These are phyloP conservation scores for Morpho deidamia DNA, from an alignment of 2,888 invertebrate genomes.

Conservation along the genomic window DNA sequence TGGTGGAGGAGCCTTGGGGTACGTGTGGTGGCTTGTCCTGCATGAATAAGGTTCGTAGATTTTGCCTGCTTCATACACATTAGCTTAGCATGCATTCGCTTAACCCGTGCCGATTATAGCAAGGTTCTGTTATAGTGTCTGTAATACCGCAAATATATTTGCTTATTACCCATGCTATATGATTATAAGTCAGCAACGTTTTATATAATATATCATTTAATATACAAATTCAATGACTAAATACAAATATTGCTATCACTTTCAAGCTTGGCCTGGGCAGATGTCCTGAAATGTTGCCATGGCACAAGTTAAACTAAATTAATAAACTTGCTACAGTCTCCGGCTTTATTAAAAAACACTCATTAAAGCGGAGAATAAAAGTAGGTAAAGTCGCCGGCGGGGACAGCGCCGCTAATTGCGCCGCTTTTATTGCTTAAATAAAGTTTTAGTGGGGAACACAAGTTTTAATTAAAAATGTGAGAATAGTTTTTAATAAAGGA, in stretches of 20 bases:
- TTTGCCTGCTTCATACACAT: no score
- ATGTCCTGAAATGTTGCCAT: slow-evolving; percentile 44
- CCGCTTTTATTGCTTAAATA: slow-evolving; percentile 78
- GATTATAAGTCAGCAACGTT: no score
- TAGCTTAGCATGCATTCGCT: no score
- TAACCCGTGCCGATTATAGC: no score
- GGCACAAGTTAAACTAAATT: slow-evolving; percentile 76
- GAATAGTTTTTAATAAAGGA: slow-evolving; percentile 79
- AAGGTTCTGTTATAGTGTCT: no score
- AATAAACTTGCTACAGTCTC: slow-evolving; percentile 74
- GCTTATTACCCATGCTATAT: no score
- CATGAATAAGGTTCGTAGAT: no score
- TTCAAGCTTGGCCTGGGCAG: slow-evolving; percentile 33
- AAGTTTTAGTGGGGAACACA: slow-evolving; percentile 78
- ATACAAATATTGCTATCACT: slow-evolving; percentile 54
- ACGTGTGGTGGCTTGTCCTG: no score
- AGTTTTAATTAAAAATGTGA: slow-evolving; percentile 79
- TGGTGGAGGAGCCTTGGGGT: no score
- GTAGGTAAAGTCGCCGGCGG: slow-evolving; percentile 77
- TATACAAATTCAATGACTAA: slow-evolving; percentile 37
- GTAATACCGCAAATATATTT: no score
- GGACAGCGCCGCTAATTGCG: slow-evolving; percentile 77
- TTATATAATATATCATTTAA: slow-evolving; percentile 14
- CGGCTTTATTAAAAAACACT: slow-evolving; percentile 77
- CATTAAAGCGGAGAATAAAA: slow-evolving; percentile 76